Percentiles rank a stretch among this genome's conserved stretches.
phyloP scores from a whole-genome alignment of 2,888 invertebrate species.

The Pandemis heparana region DNA sequence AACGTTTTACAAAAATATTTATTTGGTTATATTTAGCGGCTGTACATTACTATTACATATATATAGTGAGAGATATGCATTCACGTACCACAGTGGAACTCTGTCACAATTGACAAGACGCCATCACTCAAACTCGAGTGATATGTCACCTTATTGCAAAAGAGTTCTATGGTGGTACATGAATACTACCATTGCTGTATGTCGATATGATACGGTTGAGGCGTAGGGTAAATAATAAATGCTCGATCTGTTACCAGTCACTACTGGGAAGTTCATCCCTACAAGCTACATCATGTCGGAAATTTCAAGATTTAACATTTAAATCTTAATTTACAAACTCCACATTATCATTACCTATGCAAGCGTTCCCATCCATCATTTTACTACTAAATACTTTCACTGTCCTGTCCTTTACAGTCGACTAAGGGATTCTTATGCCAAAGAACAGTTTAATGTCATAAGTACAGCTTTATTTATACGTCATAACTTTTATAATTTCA shows the following conservation, averaged over 20 bases:
- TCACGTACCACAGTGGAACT: too few species aligned
- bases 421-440: too few species aligned
- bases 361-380: slow-evolving; percentile 19
- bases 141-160: too few species aligned
- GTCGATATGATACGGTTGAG: slow-evolving; percentile 39
- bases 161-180: too few species aligned
- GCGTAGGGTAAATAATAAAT: slow-evolving; percentile 35
- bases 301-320: slow-evolving; percentile 26
- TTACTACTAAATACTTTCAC: not conserved
- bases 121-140: too few species aligned
- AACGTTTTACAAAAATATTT: slow-evolving; percentile 71
- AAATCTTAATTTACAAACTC: slow-evolving; percentile 33
- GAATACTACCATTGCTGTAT: not conserved
- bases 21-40: slow-evolving; percentile 67
- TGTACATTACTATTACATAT: slow-evolving; percentile 40
- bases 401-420: not conserved
- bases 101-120: too few species aligned
- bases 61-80: too few species aligned
- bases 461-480: too few species aligned
- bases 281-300: slow-evolving; percentile 1
- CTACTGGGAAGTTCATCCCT: slow-evolving; percentile 28
- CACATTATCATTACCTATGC: slow-evolving; percentile 27
- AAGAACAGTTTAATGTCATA: too few species aligned
- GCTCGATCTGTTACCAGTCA: slow-evolving; percentile 38
- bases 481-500: too few species aligned